Percentiles rank a stretch among this genome's conserved stretches.
Evolutionary conservation across 2,797 vertebrate genomes (phyloP).

Genomic region (Eurystomus glaucurus): DNA sequence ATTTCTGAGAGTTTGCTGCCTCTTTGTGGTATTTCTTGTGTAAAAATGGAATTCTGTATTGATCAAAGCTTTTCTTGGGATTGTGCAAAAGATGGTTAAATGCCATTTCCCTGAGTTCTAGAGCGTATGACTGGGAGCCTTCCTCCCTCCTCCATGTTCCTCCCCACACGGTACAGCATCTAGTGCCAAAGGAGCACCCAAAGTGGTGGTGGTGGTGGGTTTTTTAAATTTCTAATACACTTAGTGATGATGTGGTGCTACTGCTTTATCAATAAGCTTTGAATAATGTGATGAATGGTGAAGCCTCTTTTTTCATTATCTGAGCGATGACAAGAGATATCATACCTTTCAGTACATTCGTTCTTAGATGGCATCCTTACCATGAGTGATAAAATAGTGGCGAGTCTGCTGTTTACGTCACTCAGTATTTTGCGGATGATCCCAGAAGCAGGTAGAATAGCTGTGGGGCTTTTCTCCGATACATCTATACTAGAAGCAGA

Average conservation of each 20-base stretch:
- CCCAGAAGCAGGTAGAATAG: neutral
- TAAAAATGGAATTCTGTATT: slow-evolving; percentile 23
- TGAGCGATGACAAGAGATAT: neutral
- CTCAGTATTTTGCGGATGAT: neutral
- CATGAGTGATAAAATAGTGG: rapidly evolving
- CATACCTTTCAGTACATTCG: neutral
- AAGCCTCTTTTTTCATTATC: neutral
- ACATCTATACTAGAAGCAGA: neutral
- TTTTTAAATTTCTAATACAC: neutral
- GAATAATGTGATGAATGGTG: neutral
- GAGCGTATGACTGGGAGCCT: neutral
- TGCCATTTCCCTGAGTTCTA: neutral
- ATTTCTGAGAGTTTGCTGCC: slow-evolving; percentile 59
- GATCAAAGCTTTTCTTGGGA: slow-evolving; percentile 7
- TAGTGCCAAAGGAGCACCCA: neutral
- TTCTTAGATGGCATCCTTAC: neutral
- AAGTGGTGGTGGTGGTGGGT: no score
- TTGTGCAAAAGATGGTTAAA: neutral
- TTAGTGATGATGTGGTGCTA: neutral
- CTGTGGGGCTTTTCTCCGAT: neutral
- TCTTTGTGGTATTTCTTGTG: slow-evolving; percentile 67
- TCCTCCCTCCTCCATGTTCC: rapidly evolving
- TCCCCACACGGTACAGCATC: rapidly evolving
- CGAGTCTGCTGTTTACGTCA: neutral
- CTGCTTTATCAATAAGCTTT: neutral